Evolutionary conservation across 2,888 invertebrate species (phyloP), one percentile per base, ranked within the genome.

Genomic region (Drosophila anomalata): DNA sequence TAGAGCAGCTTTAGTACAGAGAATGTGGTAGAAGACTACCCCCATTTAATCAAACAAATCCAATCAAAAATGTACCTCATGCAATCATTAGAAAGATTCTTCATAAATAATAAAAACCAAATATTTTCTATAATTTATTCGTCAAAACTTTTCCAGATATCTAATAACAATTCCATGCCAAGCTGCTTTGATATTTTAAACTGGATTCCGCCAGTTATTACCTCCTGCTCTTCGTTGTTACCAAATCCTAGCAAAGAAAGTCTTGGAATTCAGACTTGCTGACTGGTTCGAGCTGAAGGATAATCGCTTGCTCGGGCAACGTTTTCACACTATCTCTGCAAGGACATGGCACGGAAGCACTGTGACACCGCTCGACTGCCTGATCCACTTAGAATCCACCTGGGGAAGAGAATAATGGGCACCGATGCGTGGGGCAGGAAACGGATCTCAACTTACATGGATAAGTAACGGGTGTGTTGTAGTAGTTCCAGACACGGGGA

Each of bases 401-500:
- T 70, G 55, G 2, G 20, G 33, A 29, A 12, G 9, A 46, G n/a
- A 61, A 42, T 17, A 9, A 41, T 70, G 47, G 55, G 50, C 20
- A 41, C 14, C 12, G 0, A 33, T 70, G 55, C 62, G 17, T 42
- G 33, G 12, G 54, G 39, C n/a, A 61, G 12, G 12, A 12, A 33
- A 12, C 33, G 33, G 14, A 39, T 7, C 5, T 24, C 4, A 14
- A 42, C 85, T 88, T 87, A 90, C 90, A 90, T 86, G 90, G 90
- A 79, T 90, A 90, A 14, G 78, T 72, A 29, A 88, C 82, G 20
- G 90, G 90, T 5, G 29, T 29, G 29, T 95, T 73, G 94, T 94
- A 26, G 55, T 75, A 79, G 77, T 90, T 90, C 90, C 90, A 90
- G 39, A 90, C 77, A 29, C 90, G 83, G 17, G 29, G 29, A 29